Percentiles rank a stretch among this genome's conserved stretches.
These are phyloP conservation scores for Scolopax rusticola DNA, from an alignment of 2,797 vertebrate genomes.

Conservation along the genomic window DNA sequence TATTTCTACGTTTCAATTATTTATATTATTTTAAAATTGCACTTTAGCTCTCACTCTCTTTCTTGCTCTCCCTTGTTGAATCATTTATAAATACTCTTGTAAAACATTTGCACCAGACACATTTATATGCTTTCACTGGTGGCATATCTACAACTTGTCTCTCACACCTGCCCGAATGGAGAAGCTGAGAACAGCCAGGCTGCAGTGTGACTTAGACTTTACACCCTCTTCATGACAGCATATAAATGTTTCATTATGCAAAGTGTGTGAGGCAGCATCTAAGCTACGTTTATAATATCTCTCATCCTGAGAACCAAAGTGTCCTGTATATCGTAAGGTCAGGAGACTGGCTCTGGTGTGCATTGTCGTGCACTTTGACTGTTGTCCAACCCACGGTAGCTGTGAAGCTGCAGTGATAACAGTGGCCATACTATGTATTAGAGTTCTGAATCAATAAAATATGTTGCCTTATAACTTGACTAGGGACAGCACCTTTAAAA, in stretches of 20 bases:
- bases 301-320: constrained; percentile 77
- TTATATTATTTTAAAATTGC: constrained; percentile 84
- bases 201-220: constrained; percentile 51
- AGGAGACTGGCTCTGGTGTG: constrained; percentile 69
- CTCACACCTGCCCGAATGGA: constrained; percentile 24
- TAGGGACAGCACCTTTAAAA: constrained; percentile 75
- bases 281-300: constrained; percentile 72
- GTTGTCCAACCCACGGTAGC: constrained; percentile 53
- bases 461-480: constrained; percentile 74
- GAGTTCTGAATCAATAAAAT: constrained; percentile 82
- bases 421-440: constrained; percentile 84
- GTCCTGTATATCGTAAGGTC: constrained; percentile 72
- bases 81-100: constrained; percentile 67
- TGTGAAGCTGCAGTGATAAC: constrained; percentile 58
- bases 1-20: constrained; percentile 79
- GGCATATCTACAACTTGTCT: constrained; percentile 63
- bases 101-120: constrained; percentile 69
- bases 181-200: constrained; percentile 65
- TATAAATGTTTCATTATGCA: constrained; percentile 76
- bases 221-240: constrained; percentile 61
- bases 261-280: constrained; percentile 72
- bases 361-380: constrained; percentile 58
- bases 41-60: constrained; percentile 78
- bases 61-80: constrained; percentile 57
- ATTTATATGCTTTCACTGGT: constrained; percentile 66